Conservation (phyloP, 1,140 invertebrate species). For the Colletes gigas region DNA sequence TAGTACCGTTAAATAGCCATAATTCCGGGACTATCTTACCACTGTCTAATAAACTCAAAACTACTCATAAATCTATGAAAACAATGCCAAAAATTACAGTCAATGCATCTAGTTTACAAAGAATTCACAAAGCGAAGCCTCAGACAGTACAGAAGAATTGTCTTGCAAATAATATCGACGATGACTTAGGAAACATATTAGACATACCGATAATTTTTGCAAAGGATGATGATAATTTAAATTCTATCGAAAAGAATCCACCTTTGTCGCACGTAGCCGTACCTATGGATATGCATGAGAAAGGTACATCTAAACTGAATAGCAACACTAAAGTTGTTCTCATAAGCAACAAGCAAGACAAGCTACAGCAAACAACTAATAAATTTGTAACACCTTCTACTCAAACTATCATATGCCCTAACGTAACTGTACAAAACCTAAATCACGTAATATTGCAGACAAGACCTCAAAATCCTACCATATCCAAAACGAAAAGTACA, state of each 20-base stretch:
- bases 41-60: conserved; percentile 60
- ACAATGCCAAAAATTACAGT: conserved; percentile 79
- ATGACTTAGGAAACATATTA: conserved; percentile 84
- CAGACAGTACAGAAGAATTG: conserved; percentile 54
- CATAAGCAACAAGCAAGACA: conserved; percentile 76
- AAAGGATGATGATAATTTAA: conserved; percentile 83
- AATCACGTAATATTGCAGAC: conserved; percentile 64
- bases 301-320: conserved; percentile 51
- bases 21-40: conserved; percentile 64
- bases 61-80: conserved; percentile 68
- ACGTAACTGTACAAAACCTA: conserved; percentile 47
- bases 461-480: conserved; percentile 61
- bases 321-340: conserved; percentile 71
- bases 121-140: conserved; percentile 51
- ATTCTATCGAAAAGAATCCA: conserved; percentile 70
- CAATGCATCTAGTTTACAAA: conserved; percentile 64
- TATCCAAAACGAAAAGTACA: conserved; percentile 55
- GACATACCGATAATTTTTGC: conserved; percentile 86
- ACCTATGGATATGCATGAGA: conserved; percentile 56
- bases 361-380: conserved; percentile 51
- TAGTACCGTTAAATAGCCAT: conserved; percentile 60
- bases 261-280: conserved; percentile 55
- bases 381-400: conserved; percentile 68
- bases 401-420: conserved; percentile 68
- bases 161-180: conserved; percentile 75